These are phyloP conservation scores for Syngnathus scovelli DNA, from an alignment of 2,113 vertebrate genomes.

Conservation along the genomic window DNA sequence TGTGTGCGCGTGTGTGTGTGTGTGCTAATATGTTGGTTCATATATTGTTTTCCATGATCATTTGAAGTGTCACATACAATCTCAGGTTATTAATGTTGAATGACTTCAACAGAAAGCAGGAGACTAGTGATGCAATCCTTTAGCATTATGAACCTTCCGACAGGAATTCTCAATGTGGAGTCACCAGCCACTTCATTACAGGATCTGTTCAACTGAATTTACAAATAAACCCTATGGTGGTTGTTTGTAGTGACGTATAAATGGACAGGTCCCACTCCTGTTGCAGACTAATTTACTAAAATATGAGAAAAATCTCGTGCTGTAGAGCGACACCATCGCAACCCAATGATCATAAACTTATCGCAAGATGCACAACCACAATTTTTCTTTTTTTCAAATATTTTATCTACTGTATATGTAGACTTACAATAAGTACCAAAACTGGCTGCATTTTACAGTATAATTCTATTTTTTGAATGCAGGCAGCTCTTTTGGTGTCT, in stretches of 20 bases:
- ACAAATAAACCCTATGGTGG: neutral
- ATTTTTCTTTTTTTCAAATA: neutral
- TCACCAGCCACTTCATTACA: neutral
- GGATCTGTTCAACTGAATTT: neutral
- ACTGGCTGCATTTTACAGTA: neutral
- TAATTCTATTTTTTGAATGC: no score
- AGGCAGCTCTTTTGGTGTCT: no score
- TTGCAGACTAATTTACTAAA: neutral
- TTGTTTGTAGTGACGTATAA: neutral
- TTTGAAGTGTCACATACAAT: constrained; percentile 26
- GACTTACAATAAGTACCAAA: neutral
- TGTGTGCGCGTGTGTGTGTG: no score
- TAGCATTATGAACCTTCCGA: constrained; percentile 9
- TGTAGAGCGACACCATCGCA: neutral
- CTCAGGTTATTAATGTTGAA: constrained; percentile 52
- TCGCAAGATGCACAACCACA: neutral
- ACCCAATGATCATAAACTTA: neutral
- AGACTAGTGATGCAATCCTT: constrained; percentile 29
- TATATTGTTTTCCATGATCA: constrained; percentile 1
- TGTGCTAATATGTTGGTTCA: neutral
- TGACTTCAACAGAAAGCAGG: constrained; percentile 40
- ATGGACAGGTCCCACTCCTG: neutral
- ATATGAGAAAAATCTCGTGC: neutral
- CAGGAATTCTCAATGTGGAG: constrained; percentile 2
- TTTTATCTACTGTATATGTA: neutral